A percentile compares a stretch with the other conserved stretches of the same genome.
Evolutionary conservation across 2,888 invertebrate genomes (phyloP).

Genomic region (Priocnemis perturbator): DNA sequence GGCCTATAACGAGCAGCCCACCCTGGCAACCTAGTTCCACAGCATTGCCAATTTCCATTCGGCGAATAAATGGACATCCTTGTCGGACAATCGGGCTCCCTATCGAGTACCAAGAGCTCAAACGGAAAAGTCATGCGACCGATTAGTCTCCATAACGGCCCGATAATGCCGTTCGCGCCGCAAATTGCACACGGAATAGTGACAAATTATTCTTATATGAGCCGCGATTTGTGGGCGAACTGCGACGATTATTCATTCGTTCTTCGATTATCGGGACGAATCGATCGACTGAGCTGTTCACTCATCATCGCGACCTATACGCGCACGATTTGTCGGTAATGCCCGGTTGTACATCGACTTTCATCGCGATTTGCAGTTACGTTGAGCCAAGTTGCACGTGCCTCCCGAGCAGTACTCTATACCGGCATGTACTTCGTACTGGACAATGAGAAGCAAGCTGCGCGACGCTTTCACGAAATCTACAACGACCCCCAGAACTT

Average conservation of each 20-base stretch:
- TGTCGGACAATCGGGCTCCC: too few relatives aligned
- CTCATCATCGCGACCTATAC: too few relatives aligned
- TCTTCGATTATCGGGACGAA: too few relatives aligned
- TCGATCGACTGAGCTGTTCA: neutral
- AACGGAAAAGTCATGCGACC: slow-evolving; percentile 8
- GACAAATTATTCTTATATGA: slow-evolving; percentile 26
- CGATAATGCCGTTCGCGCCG: neutral
- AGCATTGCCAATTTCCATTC: too few relatives aligned
- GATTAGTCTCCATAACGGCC: slow-evolving; percentile 17
- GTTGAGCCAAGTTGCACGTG: neutral
- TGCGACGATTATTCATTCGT: neutral
- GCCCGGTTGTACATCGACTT: slow-evolving; percentile 30
- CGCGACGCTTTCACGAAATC: neutral
- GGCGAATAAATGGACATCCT: too few relatives aligned
- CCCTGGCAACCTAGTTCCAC: too few relatives aligned
- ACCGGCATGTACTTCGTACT: too few relatives aligned
- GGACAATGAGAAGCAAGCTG: too few relatives aligned
- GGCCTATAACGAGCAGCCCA: too few relatives aligned
- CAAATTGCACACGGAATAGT: slow-evolving; percentile 17
- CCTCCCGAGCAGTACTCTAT: too few relatives aligned
- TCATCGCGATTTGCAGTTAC: slow-evolving; percentile 37
- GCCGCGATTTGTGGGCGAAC: slow-evolving; percentile 4
- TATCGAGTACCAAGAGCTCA: neutral
- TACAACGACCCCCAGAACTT: slow-evolving; percentile 13
- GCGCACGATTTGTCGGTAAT: slow-evolving; percentile 14